phyloP scores from a whole-genome alignment of 2,113 vertebrate genomes.

The Conger conger region DNA sequence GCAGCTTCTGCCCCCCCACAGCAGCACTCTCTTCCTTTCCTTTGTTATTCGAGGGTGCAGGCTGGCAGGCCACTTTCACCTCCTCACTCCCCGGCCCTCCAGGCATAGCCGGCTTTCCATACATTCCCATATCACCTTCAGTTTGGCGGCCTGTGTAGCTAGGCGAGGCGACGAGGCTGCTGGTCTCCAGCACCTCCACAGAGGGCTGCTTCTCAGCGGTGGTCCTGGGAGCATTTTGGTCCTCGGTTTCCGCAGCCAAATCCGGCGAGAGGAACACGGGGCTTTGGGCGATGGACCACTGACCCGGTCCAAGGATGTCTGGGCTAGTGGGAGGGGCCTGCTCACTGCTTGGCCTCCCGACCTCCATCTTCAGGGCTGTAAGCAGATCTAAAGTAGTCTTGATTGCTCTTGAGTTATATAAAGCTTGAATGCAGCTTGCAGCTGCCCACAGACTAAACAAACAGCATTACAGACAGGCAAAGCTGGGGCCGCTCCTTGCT shows the following conservation, averaged over 20 bases:
- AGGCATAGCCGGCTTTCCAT: slow-evolving; percentile 31
- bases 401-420: slow-evolving; percentile 66
- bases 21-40: slow-evolving; percentile 4
- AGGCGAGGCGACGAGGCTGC: slow-evolving; percentile 53
- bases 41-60: not conserved
- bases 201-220: slow-evolving; percentile 70
- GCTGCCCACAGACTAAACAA: slow-evolving; percentile 46
- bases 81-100: slow-evolving; percentile 13
- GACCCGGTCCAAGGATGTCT: slow-evolving; percentile 66
- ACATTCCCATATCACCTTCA: slow-evolving; percentile 33
- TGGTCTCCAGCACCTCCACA: slow-evolving; percentile 67
- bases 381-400: slow-evolving; percentile 93
- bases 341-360: slow-evolving; percentile 73
- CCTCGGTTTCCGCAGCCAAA: not conserved
- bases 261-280: slow-evolving; percentile 45
- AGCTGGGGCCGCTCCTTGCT: slow-evolving; percentile 56
- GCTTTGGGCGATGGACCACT: slow-evolving; percentile 54
- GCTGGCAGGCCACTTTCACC: slow-evolving; percentile 4
- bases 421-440: slow-evolving; percentile 30
- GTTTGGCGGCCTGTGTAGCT: slow-evolving; percentile 40
- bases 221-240: slow-evolving; percentile 57
- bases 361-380: slow-evolving; percentile 98
- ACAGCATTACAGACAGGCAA: slow-evolving; percentile 63
- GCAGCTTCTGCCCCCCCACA: not conserved
- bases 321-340: slow-evolving; percentile 67